Conservation (phyloP, 2,113 vertebrate genomes). For the Poecilia latipinna region DNA sequence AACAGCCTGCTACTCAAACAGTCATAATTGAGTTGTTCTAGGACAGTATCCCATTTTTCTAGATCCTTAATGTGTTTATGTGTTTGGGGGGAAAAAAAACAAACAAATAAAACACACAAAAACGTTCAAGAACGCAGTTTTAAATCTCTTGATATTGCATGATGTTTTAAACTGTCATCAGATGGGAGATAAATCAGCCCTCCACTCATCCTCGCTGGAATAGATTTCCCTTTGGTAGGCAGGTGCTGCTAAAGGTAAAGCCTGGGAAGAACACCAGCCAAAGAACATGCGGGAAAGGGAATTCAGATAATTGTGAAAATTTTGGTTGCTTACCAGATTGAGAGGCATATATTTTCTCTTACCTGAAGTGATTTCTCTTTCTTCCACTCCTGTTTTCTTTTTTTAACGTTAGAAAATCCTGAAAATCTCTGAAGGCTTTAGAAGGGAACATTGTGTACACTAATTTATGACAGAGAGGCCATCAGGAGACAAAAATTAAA, state of each 20-base stretch:
- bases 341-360: background rate
- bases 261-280: slow-evolving; percentile 46
- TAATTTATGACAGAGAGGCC: background rate
- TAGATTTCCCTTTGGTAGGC: background rate
- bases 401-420: background rate
- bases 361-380: background rate
- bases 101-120: background rate
- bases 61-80: slow-evolving; percentile 26
- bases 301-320: background rate
- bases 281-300: slow-evolving; percentile 7
- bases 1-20: slow-evolving; percentile 43
- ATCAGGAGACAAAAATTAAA: background rate
- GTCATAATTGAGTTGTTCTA: slow-evolving; percentile 60
- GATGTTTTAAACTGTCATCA: slow-evolving; percentile 15
- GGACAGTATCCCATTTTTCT: slow-evolving; percentile 38
- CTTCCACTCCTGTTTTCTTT: background rate
- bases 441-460: background rate
- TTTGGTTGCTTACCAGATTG: no score
- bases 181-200: background rate
- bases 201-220: background rate
- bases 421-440: no score
- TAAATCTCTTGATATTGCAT: slow-evolving; percentile 9
- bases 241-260: slow-evolving; percentile 35
- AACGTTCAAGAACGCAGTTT: background rate
- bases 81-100: background rate